Conservation (phyloP, 2,888 invertebrate species). For the Nymphalis c-album region DNA sequence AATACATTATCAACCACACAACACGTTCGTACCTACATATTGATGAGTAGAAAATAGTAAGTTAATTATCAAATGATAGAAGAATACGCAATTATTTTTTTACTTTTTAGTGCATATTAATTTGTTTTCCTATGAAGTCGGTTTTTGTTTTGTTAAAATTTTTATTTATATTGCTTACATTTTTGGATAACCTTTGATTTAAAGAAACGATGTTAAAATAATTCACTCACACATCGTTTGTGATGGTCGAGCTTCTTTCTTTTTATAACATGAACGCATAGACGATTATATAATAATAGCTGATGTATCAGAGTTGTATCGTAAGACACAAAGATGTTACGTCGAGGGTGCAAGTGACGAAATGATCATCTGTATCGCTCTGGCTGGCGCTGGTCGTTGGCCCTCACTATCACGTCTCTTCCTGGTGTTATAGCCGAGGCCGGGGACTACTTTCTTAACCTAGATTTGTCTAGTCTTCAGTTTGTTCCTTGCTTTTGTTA, state of each 20-base stretch:
- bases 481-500: conserved; percentile 5
- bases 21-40: too few relatives aligned
- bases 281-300: conserved; percentile 5
- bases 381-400: conserved; percentile 6
- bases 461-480: conserved; percentile 5
- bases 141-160: too few relatives aligned
- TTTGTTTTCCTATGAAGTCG: too few relatives aligned
- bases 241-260: neutral
- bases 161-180: too few relatives aligned
- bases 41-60: too few relatives aligned
- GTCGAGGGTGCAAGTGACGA: conserved; percentile 11
- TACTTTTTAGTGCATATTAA: too few relatives aligned
- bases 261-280: neutral
- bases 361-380: conserved; percentile 14
- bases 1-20: too few relatives aligned
- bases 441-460: conserved; percentile 24
- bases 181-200: too few relatives aligned
- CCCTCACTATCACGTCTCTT: conserved; percentile 21
- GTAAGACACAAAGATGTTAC: neutral
- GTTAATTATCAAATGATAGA: too few relatives aligned
- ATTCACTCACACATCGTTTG: too few relatives aligned
- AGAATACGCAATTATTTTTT: too few relatives aligned
- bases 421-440: conserved; percentile 11
- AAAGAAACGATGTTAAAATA: too few relatives aligned
- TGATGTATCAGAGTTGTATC: conserved; percentile 4